Evolutionary conservation across 1,140 invertebrate genomes (phyloP).

Genomic region (Steinernema feltiae): DNA sequence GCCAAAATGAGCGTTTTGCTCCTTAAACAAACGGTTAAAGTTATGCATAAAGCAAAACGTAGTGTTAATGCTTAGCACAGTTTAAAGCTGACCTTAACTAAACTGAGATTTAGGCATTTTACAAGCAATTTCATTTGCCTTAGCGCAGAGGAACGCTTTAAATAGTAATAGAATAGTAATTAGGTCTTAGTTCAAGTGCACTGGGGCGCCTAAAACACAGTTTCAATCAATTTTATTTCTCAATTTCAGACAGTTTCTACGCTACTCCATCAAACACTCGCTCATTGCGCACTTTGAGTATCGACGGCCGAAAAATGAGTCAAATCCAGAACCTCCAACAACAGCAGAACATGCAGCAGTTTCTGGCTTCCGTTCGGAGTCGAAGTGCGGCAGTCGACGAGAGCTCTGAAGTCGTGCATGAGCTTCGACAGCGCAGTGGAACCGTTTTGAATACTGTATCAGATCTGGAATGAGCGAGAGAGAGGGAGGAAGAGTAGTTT

Average conservation of each 20-base stretch:
- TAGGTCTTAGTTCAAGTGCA: too few species aligned
- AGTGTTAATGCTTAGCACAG: too few species aligned
- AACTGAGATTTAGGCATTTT: too few species aligned
- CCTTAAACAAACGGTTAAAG: too few species aligned
- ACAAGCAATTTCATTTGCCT: too few species aligned
- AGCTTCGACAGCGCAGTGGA: not conserved
- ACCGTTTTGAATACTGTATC: not conserved
- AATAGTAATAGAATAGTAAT: too few species aligned
- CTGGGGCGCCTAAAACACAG: too few species aligned
- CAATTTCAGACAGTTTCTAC: slow-evolving; percentile 77
- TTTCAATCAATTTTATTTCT: slow-evolving; percentile 57
- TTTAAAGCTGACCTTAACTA: too few species aligned
- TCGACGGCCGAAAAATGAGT: not conserved
- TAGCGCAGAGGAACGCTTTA: too few species aligned
- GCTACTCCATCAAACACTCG: not conserved
- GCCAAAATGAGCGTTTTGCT: too few species aligned
- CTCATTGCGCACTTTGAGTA: not conserved
- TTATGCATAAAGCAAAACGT: too few species aligned
- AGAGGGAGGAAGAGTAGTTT: too few species aligned
- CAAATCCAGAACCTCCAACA: not conserved
- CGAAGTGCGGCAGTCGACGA: not conserved
- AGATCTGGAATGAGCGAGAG: not conserved
- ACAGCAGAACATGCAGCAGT: not conserved
- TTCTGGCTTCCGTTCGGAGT: not conserved
- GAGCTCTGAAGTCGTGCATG: not conserved